Evolutionary conservation across 37 sponge, comb jelly and placozoan genomes (phyloP), one percentile per base, ranked within the genome.

Genomic region (Halisarca cf. caerulea): DNA sequence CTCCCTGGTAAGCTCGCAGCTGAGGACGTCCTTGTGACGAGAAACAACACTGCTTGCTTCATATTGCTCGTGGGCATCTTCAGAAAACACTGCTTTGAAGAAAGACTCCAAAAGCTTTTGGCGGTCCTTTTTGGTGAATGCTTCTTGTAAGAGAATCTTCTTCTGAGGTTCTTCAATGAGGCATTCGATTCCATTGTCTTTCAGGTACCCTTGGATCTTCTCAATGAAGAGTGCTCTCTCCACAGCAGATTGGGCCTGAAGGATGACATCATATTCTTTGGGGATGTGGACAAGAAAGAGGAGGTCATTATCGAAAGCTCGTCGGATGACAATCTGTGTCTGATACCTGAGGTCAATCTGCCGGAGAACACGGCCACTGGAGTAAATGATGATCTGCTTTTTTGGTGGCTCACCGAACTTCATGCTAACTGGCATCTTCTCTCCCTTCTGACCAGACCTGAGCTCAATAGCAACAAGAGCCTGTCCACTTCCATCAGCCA

Each of bases 81-180:
- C 90, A 28, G 75, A 66, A 81, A 95, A 95, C 8, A 95, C 92
- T 0, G 92, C 90, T 66, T 91, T 93, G 90, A 96, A 91, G 81
- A 96, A 96, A 45, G 89, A 64, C 81, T 93, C 97, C 21, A 96
- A 55, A 6, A 93, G 90, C 11, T 51, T 39, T 82, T 96, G 94
- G 3, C 97, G 78, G 0, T 89, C 70, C 38, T 89, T 89, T 80
- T 93, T 89, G 41, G 97, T 96, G 80, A 89, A 93, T 1, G 78
- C 62, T 21, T 74, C 11, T 23, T 58, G 77, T 72, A 89, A 25
- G 70, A 93, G 59, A 24, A 81, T 43, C 42, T 82, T 82, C 68
- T 74, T 86, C 44, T 75, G 74, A 9, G 87, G 87, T 71, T 91
- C 92, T 74, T 90, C 89, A 42, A 86, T 84, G 8, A 74, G 66